phyloP scores from a whole-genome alignment of 2,113 vertebrate genomes.

The Mastomys natalensis region DNA sequence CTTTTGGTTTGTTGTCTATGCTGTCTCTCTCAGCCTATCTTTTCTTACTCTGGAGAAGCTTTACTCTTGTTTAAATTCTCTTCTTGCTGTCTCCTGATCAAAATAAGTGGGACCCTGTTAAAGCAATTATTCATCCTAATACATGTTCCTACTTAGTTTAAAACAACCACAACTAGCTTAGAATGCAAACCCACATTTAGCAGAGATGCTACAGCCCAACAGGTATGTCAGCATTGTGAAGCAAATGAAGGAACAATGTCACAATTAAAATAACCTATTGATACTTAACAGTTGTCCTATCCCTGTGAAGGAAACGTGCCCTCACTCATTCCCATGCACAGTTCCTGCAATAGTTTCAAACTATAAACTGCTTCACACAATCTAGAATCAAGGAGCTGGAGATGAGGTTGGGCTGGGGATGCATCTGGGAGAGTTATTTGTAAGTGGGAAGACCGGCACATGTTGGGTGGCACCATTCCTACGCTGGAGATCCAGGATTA shows the following conservation, averaged over 20 bases:
- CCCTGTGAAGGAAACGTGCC: not conserved
- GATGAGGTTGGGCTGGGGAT: no score
- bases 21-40: not conserved
- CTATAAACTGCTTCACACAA: not conserved
- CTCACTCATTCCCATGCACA: not conserved
- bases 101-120: not conserved
- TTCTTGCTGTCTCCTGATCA: not conserved
- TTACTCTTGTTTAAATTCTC: not conserved
- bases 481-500: not conserved
- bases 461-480: not conserved
- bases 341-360: not conserved
- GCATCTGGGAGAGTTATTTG: no score
- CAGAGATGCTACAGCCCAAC: not conserved
- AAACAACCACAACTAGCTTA: constrained; percentile 23
- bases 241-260: not conserved
- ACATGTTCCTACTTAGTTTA: not conserved
- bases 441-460: not conserved
- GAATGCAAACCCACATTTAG: not conserved
- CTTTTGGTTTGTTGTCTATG: not conserved
- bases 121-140: not conserved
- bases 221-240: not conserved
- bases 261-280: not conserved
- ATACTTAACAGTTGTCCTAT: not conserved
- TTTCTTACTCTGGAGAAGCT: not conserved
- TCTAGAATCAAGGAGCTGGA: no score